These are phyloP conservation scores for Stichopus horrens DNA, from an alignment of 53 echinoderm and acorn worm species.

Conservation along the genomic window DNA sequence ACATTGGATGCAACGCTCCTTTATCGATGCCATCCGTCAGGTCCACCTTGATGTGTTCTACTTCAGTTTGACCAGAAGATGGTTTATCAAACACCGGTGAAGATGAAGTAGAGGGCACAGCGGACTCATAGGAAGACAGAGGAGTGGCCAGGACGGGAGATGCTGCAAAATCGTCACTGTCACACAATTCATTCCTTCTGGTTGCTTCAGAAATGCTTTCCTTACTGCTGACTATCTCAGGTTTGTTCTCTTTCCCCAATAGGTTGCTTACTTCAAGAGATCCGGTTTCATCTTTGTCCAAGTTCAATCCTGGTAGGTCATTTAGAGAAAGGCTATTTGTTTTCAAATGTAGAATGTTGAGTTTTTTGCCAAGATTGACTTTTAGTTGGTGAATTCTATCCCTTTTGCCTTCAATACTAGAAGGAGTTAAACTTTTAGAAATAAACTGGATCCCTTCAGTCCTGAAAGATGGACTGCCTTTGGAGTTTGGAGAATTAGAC, in stretches of 20 bases:
- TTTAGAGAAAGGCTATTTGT: slow-evolving; percentile 1
- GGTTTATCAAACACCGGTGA: not conserved
- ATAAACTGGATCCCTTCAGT: not conserved
- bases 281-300: not conserved
- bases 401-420: not conserved
- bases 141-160: not conserved
- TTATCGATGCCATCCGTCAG: too few relatives aligned
- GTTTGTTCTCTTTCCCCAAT: slow-evolving; percentile 16
- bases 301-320: not conserved
- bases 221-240: not conserved
- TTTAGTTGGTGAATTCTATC: not conserved
- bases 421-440: not conserved
- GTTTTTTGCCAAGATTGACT: slow-evolving; percentile 26
- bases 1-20: too few relatives aligned
- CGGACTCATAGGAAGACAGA: not conserved
- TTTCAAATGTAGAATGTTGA: not conserved
- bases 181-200: not conserved
- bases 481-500: not conserved
- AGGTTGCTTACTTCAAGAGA: not conserved
- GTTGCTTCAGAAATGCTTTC: not conserved
- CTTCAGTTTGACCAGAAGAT: not conserved
- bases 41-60: too few relatives aligned
- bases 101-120: not conserved
- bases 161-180: not conserved
- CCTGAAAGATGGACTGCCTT: not conserved